Evolutionary conservation across 2,113 vertebrate genomes (phyloP).

Genomic region (Butastur rufipennis): DNA sequence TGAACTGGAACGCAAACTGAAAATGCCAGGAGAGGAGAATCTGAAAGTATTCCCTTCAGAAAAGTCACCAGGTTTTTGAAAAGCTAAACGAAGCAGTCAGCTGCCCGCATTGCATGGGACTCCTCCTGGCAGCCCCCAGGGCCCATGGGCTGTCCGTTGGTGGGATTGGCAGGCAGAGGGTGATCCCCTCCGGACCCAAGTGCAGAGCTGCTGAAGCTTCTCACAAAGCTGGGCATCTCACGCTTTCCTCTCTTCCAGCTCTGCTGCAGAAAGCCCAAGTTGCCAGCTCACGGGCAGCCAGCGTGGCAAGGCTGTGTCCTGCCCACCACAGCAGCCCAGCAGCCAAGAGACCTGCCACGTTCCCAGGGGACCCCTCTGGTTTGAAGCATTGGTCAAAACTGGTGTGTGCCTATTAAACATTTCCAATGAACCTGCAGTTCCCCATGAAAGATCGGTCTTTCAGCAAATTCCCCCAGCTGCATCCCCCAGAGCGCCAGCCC

Average conservation of each 20-base stretch:
- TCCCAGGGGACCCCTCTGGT: background rate
- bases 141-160: background rate
- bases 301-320: accelerated
- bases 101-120: background rate
- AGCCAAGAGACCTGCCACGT: background rate
- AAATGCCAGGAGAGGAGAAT: background rate
- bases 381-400: background rate
- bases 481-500: background rate
- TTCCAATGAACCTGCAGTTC: background rate
- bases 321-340: background rate
- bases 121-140: background rate
- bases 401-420: background rate
- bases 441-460: background rate
- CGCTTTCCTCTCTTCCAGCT: background rate
- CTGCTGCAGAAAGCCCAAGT: background rate
- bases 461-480: background rate
- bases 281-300: background rate
- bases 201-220: background rate
- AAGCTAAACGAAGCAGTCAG: background rate
- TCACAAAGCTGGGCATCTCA: background rate
- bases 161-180: background rate
- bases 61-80: background rate
- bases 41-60: background rate
- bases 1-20: background rate
- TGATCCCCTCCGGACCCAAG: background rate